Percentiles rank a stretch among this genome's conserved stretches.
These are phyloP conservation scores for Habrosyne pyritoides DNA, from an alignment of 2,888 invertebrate genomes.

Conservation along the genomic window DNA sequence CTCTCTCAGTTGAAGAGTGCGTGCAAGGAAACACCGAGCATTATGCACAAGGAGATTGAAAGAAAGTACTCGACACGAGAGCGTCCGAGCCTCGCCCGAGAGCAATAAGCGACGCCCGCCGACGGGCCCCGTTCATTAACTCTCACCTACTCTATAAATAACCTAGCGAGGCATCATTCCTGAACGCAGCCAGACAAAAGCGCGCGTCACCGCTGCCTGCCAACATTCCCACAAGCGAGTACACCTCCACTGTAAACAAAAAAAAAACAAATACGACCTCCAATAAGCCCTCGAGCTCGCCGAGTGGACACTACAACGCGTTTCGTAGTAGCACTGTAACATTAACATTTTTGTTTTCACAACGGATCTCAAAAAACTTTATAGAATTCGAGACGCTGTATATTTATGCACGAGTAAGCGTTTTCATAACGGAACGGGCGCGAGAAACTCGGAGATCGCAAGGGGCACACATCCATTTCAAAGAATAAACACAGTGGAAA, in stretches of 20 bases:
- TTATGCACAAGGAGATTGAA: conserved; percentile 80
- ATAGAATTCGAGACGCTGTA: conserved; percentile 22
- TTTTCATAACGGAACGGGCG: conserved; percentile 58
- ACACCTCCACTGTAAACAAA: conserved; percentile 50
- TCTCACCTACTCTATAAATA: conserved; percentile 71
- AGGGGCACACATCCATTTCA: conserved; percentile 75
- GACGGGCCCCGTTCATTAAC: conserved; percentile 73
- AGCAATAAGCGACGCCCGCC: conserved; percentile 78
- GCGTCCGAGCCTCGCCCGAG: conserved; percentile 74
- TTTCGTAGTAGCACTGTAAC: conserved; percentile 52
- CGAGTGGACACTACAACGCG: conserved; percentile 36
- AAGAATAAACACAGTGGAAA: conserved; percentile 76
- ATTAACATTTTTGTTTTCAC: conserved; percentile 53
- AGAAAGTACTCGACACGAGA: conserved; percentile 77
- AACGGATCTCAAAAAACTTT: conserved; percentile 56
- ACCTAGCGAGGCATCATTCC: conserved; percentile 49
- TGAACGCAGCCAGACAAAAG: conserved; percentile 49
- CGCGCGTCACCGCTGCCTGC: conserved; percentile 47
- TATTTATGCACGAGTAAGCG: conserved; percentile 24
- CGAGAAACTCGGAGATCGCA: conserved; percentile 46
- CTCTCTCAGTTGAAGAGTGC: conserved; percentile 67
- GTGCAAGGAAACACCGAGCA: conserved; percentile 72
- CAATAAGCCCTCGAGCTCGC: conserved; percentile 46
- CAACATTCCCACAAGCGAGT: conserved; percentile 48
- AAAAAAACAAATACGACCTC: conserved; percentile 56